A percentile compares a stretch with the other conserved stretches of the same genome.
Evolutionary conservation across 2,113 vertebrate genomes (phyloP).

Genomic region (Zapus hudsonius): DNA sequence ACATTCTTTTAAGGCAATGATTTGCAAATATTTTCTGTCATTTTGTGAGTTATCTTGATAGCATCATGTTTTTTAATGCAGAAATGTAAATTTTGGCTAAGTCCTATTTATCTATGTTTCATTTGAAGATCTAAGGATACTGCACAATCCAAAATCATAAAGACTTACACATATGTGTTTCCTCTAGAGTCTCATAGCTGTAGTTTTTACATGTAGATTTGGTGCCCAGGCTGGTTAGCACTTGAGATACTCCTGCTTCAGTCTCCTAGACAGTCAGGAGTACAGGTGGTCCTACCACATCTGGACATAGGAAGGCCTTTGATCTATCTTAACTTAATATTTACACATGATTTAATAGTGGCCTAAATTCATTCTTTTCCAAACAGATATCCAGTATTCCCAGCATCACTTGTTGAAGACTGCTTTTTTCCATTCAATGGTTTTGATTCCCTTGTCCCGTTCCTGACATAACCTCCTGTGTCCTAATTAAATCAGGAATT

Average conservation of each 20-base stretch:
- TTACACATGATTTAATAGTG: neutral
- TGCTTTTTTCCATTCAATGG: neutral
- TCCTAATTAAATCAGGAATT: neutral
- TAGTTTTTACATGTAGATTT: neutral
- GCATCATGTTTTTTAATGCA: neutral
- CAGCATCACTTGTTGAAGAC: neutral
- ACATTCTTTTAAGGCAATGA: neutral
- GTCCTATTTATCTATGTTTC: neutral
- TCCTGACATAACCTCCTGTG: no score
- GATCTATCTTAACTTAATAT: neutral
- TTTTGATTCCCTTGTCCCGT: neutral
- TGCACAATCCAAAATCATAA: neutral
- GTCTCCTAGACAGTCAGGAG: neutral
- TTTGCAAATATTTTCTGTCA: neutral
- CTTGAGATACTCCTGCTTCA: no score
- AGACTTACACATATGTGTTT: neutral
- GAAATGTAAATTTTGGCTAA: conserved; percentile 23
- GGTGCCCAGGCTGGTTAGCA: neutral
- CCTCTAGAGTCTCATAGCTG: neutral
- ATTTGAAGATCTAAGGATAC: neutral
- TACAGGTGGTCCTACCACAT: neutral
- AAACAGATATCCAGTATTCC: neutral
- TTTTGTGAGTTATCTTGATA: neutral
- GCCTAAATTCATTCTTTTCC: neutral
- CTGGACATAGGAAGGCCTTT: neutral